Conservation (phyloP, 2,797 vertebrate species). For the Heterohyrax brucei region DNA sequence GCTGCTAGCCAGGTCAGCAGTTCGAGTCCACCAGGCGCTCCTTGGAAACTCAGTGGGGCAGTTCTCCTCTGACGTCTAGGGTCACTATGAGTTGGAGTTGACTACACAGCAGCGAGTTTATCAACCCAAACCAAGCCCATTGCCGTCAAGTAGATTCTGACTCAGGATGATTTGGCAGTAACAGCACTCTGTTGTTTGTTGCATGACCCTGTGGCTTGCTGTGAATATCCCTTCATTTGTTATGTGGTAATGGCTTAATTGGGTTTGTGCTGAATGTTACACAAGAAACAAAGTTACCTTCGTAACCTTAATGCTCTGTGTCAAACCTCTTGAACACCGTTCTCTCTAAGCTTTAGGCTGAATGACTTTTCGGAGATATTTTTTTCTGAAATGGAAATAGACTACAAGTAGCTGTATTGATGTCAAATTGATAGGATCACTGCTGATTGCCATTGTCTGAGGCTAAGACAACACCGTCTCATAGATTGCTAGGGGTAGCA, state of each 20-base stretch:
- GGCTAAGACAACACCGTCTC: not conserved
- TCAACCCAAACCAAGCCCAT: too few relatives aligned
- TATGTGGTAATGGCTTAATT: conserved; percentile 59
- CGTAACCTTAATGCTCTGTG: conserved; percentile 45
- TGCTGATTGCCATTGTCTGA: conserved; percentile 58
- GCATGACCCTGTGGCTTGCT: not conserved
- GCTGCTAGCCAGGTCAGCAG: too few relatives aligned
- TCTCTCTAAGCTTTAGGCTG: conserved; percentile 54
- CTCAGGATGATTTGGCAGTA: not conserved
- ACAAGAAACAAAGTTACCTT: conserved; percentile 44
- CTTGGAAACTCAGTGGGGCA: too few relatives aligned
- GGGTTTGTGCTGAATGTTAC: conserved; percentile 56
- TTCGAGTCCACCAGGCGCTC: too few relatives aligned
- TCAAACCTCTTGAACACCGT: conserved; percentile 45
- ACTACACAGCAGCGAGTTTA: too few relatives aligned
- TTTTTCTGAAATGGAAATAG: conserved; percentile 52
- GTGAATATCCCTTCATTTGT: conserved; percentile 31
- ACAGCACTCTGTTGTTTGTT: not conserved
- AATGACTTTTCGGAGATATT: conserved; percentile 48
- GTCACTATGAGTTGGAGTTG: too few relatives aligned
- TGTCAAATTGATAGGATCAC: conserved; percentile 49
- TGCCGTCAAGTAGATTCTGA: too few relatives aligned
- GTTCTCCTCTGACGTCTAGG: too few relatives aligned
- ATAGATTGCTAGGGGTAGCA: conserved; percentile 1
- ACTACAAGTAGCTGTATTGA: conserved; percentile 63